Base-by-base conservation (phyloP, 2,888 invertebrate genomes). In the Aphelenchoides bicaudatus region DNA sequence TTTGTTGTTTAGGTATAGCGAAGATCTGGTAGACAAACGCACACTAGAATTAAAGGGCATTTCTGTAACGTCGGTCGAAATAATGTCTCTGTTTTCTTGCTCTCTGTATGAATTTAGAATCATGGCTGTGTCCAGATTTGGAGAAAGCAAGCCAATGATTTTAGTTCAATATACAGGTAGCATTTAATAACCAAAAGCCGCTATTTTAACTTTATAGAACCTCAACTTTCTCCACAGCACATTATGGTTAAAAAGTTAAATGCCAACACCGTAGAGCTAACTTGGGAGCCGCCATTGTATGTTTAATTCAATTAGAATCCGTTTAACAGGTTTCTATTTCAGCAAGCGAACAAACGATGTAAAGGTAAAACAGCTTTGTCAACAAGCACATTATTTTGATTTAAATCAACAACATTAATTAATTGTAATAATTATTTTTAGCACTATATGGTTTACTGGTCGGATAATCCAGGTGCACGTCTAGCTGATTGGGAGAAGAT, bases 261-360 rank as follows among this genome's bases (percentile, higher is more conserved):
- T 49, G 71, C 74, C 3, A 77, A 78, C 47, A 71, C 77, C 1
- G 70, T 76, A 3, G 73, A 75, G 47, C 46, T 77, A 25, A 70
- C 69, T 8, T 78, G 77, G 77, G 77, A 77, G 38, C 73, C 74
- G 6, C 77, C 77, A 0, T 77, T 67, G n/a, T n/a, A n/a, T n/a
- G n/a, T n/a, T n/a, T n/a, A n/a, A n/a, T n/a, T n/a, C n/a, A n/a
- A n/a, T n/a, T n/a, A n/a, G n/a, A n/a, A n/a, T n/a, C n/a, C n/a
- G n/a, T n/a, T n/a, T n/a, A n/a, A n/a, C n/a, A n/a, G n/a, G n/a
- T n/a, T n/a, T n/a, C n/a, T n/a, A n/a, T n/a, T n/a, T n/a, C n/a
- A n/a, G n/a, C 56, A 78, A 78, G 57, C 63, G 74, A 30, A 71
- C 76, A 13, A 64, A 71, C 34, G 72, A 74, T 43, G 75, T 76